A percentile compares a stretch with the other conserved stretches of the same genome.
Conservation (phyloP, 2,113 vertebrate species). For the Epinephelus cyanopodus region DNA sequence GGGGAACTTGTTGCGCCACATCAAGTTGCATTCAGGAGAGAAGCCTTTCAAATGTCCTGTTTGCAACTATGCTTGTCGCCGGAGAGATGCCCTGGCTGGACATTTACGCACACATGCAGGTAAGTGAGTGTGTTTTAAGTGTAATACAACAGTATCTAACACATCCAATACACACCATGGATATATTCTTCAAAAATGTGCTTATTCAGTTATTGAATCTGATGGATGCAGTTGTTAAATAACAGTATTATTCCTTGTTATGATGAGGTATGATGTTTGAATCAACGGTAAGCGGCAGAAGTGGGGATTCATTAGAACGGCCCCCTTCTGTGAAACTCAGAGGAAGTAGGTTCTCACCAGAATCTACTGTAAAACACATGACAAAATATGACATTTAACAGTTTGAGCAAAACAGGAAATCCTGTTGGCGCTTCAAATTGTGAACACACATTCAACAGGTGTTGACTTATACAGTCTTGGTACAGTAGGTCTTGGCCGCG, state of each 20-base stretch:
- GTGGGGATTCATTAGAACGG: slow-evolving; percentile 48
- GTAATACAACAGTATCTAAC: background rate
- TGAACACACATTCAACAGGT: slow-evolving; percentile 70
- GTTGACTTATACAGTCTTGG: slow-evolving; percentile 20
- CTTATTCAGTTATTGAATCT: background rate
- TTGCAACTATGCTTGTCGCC: slow-evolving; percentile 95
- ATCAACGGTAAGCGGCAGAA: background rate
- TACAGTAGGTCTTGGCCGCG: slow-evolving; percentile 38
- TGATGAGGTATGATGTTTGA: background rate
- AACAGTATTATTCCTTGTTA: background rate
- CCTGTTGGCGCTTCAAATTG: slow-evolving; percentile 77
- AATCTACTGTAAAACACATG: slow-evolving; percentile 59
- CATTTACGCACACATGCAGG: slow-evolving; percentile 96
- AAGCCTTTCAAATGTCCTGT: slow-evolving; percentile 98
- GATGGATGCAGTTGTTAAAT: background rate
- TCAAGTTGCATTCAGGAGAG: slow-evolving; percentile 97
- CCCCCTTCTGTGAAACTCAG: slow-evolving; percentile 50
- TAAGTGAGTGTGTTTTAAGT: slow-evolving; percentile 72
- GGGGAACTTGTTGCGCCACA: slow-evolving; percentile 96
- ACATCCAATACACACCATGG: background rate
- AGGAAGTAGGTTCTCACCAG: slow-evolving; percentile 69
- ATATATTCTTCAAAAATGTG: background rate
- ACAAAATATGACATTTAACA: slow-evolving; percentile 83
- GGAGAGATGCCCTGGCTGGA: slow-evolving; percentile 93
- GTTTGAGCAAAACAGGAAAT: slow-evolving; percentile 85